phyloP scores from a whole-genome alignment of 2,113 vertebrate genomes.

The Pipra filicauda region DNA sequence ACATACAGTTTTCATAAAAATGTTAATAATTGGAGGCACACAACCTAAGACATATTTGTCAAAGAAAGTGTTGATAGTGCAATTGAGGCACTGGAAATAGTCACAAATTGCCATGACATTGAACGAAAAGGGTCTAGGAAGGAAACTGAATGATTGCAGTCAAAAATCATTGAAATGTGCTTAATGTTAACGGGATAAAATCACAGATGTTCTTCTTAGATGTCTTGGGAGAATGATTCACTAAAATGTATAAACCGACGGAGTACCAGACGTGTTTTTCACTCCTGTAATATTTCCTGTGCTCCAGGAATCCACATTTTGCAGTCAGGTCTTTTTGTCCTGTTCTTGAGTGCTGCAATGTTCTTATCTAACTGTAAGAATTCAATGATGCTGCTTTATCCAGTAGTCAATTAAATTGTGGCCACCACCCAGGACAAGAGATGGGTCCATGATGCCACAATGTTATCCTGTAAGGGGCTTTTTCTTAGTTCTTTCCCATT shows the following conservation, averaged over 20 bases:
- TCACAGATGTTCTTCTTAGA: background rate
- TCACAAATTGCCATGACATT: background rate
- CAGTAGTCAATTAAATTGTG: background rate
- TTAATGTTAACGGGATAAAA: background rate
- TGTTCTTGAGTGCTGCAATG: background rate
- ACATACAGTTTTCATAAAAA: background rate
- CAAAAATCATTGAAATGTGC: background rate
- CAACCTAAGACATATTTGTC: background rate
- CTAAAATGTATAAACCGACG: background rate
- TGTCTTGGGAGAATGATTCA: background rate
- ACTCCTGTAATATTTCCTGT: background rate
- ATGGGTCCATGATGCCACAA: background rate
- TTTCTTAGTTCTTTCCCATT: background rate
- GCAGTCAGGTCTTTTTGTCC: background rate
- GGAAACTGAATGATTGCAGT: background rate
- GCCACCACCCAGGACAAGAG: background rate
- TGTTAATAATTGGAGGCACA: background rate
- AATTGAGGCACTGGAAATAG: background rate
- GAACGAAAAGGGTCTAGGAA: background rate
- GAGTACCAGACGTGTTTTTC: rapidly evolving
- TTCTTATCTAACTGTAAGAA: background rate
- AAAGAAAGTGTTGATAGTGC: background rate
- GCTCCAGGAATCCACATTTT: background rate
- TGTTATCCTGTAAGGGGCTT: background rate
- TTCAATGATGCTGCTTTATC: background rate